A percentile compares a stretch with the other conserved stretches of the same genome.
These are phyloP conservation scores for Hylaea fasciaria DNA, from an alignment of 2,888 invertebrate genomes.

Conservation along the genomic window DNA sequence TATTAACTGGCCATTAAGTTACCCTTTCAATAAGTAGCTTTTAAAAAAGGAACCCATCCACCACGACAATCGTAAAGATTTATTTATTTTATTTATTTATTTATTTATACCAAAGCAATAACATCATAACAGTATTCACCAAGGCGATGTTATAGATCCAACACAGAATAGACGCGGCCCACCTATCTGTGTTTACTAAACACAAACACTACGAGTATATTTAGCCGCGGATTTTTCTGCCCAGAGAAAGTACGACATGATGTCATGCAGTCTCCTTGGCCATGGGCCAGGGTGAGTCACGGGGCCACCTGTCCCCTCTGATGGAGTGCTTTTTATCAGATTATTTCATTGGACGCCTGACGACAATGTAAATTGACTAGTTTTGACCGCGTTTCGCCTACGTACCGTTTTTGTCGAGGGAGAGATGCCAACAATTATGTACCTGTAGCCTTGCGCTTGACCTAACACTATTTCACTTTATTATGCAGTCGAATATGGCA, in stretches of 20 bases:
- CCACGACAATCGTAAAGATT: too few species aligned
- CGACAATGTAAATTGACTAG: constrained; percentile 5
- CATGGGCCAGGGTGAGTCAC: constrained; percentile 35
- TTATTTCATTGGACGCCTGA: constrained; percentile 21
- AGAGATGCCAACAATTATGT: not conserved
- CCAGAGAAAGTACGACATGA: constrained; percentile 36
- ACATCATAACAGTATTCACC: too few species aligned
- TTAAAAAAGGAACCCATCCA: too few species aligned
- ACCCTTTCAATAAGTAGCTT: too few species aligned
- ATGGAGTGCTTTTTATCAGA: constrained; percentile 25
- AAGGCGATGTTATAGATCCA: not conserved
- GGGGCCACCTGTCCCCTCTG: constrained; percentile 28
- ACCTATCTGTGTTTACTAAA: constrained; percentile 29
- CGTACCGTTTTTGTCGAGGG: constrained; percentile 1
- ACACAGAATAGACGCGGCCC: constrained; percentile 15
- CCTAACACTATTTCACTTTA: too few species aligned
- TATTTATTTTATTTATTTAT: too few species aligned
- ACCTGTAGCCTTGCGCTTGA: too few species aligned
- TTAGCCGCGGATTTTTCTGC: constrained; percentile 14
- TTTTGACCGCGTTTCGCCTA: constrained; percentile 19
- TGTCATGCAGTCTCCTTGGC: constrained; percentile 34
- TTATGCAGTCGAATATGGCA: too few species aligned
- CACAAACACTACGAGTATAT: constrained; percentile 31
- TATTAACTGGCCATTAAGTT: too few species aligned
- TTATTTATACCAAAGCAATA: too few species aligned